phyloP scores from a whole-genome alignment of 1,140 invertebrate species.

The Drosophila ananassae region DNA sequence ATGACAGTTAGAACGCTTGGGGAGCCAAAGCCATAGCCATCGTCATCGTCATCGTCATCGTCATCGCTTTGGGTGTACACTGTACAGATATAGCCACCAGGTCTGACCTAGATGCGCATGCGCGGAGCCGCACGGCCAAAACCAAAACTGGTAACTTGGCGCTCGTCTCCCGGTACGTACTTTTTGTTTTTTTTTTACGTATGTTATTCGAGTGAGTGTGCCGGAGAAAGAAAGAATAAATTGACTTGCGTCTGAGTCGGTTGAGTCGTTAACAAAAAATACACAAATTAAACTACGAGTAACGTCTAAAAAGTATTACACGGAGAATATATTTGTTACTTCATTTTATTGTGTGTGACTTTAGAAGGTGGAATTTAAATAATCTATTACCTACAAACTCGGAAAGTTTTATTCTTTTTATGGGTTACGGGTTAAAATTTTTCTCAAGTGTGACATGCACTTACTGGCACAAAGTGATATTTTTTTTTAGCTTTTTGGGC shows the following conservation, averaged over 20 bases:
- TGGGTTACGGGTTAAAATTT: background rate
- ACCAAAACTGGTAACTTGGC: slow-evolving; percentile 71
- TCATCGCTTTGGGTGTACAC: slow-evolving; percentile 46
- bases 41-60: slow-evolving; percentile 57
- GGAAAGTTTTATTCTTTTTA: background rate
- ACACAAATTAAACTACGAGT: background rate
- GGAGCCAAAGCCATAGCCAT: slow-evolving; percentile 51
- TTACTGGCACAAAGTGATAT: slow-evolving; percentile 6
- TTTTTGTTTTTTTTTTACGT: slow-evolving; percentile 3
- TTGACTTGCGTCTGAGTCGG: slow-evolving; percentile 24
- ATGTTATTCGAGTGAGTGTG: background rate
- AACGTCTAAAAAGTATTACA: background rate
- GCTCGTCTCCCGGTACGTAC: slow-evolving; percentile 41
- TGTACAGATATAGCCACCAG: slow-evolving; percentile 48
- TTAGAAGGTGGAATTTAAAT: too few species aligned
- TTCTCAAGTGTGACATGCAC: slow-evolving; percentile 13
- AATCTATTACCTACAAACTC: background rate
- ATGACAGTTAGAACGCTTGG: slow-evolving; percentile 50
- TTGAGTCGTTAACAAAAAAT: slow-evolving; percentile 1
- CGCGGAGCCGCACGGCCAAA: slow-evolving; percentile 44
- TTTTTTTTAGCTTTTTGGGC: slow-evolving; percentile 34
- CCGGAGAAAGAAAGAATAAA: background rate
- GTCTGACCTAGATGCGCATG: slow-evolving; percentile 72
- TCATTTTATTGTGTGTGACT: too few species aligned
- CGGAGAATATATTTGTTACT: background rate